Conservation (phyloP, 2,797 vertebrate species). For the Urophycis tenuis region DNA sequence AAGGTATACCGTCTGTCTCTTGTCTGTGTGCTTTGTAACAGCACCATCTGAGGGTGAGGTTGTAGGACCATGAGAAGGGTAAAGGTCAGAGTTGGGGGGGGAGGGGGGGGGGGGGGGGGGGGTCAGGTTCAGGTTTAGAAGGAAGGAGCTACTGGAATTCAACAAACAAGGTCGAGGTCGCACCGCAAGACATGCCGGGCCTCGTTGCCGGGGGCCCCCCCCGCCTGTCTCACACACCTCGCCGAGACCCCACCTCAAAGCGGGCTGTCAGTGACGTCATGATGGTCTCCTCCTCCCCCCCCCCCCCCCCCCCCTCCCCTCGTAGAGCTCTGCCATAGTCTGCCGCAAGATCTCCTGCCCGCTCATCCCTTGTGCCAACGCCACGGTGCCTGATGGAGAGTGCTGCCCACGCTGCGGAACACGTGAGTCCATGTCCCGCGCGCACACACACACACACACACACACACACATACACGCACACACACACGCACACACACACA, state of each 20-base stretch:
- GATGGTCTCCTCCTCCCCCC: no score
- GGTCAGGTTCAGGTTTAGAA: background rate
- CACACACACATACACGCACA: background rate
- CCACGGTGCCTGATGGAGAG: constrained; percentile 83
- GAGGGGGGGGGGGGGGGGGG: no score
- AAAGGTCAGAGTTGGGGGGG: background rate
- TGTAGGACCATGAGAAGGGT: background rate
- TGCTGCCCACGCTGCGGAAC: constrained; percentile 81
- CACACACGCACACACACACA: background rate
- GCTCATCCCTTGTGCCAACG: constrained; percentile 82
- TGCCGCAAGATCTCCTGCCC: constrained; percentile 86
- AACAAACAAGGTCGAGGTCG: background rate
- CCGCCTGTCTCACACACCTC: no score
- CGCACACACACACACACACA: background rate
- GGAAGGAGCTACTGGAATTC: background rate
- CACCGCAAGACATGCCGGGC: background rate
- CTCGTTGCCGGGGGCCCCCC: no score
- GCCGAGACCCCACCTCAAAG: no score
- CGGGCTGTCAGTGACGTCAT: no score
- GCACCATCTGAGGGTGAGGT: background rate
- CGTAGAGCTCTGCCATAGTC: constrained; percentile 80
- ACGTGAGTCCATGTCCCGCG: constrained; percentile 68
- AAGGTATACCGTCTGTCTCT: no score
- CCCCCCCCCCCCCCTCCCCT: no score
- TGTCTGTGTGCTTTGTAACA: background rate